Base-by-base conservation (phyloP, 2,113 vertebrate genomes). In the Cyprinodon tularosa region DNA sequence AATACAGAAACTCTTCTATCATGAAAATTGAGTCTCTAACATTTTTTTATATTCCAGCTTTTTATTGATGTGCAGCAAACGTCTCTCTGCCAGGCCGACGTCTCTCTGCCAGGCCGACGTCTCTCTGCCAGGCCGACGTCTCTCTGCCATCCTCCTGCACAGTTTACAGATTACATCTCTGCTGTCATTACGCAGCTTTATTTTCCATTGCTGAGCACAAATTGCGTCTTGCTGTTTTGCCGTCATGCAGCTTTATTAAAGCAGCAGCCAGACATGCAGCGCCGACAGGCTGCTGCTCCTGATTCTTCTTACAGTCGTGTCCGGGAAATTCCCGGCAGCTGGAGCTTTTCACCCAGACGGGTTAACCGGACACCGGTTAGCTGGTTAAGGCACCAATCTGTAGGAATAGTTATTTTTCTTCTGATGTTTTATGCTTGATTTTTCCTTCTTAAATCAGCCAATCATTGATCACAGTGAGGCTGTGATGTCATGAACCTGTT, bases 121-220 rank as follows among this genome's bases (percentile, higher is more conserved):
- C 78, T 69, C 42, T 71, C 73, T 15, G 36, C 22, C 60, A 29
- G 59, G 53, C 76, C 69, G 62, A 76, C 64, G 50, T 61, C 74
- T 71, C 72, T 75, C 72, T 60, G 57, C 71, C 81, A 62, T 70
- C 64, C 66, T 64, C 71, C 59, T 17, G 38, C 80, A 83, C 77
- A 74, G 80, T 62, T 68, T 69, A 71, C 79, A 86, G 81, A 89
- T 84, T 82, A 79, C 85, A 88, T 86, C 85, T 77, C 84, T 40
- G 70, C 76, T 89, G 83, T 89, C 84, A 89, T 87, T 81, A 88
- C 82, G 81, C 79, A 78, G 79, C 89, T 88, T 88, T 86, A 89
- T 89, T 90, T 80, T 84, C 82, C 78, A 65, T 79, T 6, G 68
- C 72, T 62, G 80, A 62, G 83, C 72, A 83, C 62, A 78, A 80